Evolutionary conservation across 2,113 vertebrate genomes (phyloP).

Genomic region (Pygoscelis antarcticus): DNA sequence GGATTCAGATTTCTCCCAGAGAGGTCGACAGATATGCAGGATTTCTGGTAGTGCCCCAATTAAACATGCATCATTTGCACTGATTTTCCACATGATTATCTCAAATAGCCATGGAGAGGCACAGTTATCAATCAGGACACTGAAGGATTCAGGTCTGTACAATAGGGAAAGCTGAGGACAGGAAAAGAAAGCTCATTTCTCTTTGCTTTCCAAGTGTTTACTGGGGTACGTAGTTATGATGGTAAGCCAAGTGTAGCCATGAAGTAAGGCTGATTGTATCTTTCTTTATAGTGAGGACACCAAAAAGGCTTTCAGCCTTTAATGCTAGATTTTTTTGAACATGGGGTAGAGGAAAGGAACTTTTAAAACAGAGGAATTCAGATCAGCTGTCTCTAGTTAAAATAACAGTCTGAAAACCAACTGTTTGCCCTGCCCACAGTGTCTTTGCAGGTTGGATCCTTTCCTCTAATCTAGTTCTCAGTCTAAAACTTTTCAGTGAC

Average conservation of each 20-base stretch:
- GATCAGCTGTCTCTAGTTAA: background rate
- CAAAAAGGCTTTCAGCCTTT: background rate
- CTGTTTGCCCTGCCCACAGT: background rate
- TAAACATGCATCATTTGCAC: conserved; percentile 60
- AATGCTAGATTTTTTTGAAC: background rate
- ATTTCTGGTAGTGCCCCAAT: conserved; percentile 37
- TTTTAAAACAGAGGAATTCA: background rate
- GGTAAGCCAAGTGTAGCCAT: background rate
- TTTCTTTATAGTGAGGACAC: background rate
- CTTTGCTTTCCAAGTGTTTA: background rate
- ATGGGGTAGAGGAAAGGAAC: background rate
- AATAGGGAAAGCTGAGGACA: background rate
- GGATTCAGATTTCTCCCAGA: conserved; percentile 35
- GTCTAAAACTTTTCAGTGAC: background rate
- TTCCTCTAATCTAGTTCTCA: background rate
- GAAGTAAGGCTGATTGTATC: background rate
- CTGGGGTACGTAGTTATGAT: background rate
- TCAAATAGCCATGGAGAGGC: conserved; percentile 49
- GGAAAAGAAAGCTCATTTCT: background rate
- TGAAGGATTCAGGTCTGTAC: background rate
- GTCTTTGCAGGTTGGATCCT: background rate
- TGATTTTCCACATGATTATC: conserved; percentile 70
- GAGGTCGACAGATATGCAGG: conserved; percentile 18
- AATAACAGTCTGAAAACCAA: background rate
- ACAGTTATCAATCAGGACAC: conserved; percentile 51